These are phyloP conservation scores for Delphinus delphis DNA, from an alignment of 2,113 vertebrate species.

Conservation along the genomic window DNA sequence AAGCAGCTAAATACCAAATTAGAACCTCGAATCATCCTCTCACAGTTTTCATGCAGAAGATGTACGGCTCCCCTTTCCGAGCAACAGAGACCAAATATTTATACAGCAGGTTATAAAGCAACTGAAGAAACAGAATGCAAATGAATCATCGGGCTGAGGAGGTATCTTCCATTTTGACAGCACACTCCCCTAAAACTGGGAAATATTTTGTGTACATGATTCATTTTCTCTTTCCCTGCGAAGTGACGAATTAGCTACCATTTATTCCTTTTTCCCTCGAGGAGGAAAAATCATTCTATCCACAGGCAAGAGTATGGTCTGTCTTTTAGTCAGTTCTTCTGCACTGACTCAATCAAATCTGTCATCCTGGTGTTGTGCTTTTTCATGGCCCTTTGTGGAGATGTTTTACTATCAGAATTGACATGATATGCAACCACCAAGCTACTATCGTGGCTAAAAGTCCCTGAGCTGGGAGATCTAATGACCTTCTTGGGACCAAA, in stretches of 20 bases:
- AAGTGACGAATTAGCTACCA: conserved; percentile 60
- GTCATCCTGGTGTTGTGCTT: not conserved
- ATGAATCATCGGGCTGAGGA: not conserved
- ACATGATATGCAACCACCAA: not conserved
- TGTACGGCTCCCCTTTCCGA: not conserved
- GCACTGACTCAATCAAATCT: not conserved
- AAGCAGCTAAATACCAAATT: not conserved
- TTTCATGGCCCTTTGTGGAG: not conserved
- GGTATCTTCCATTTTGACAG: not conserved
- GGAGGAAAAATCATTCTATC: conserved; percentile 37
- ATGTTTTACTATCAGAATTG: not conserved
- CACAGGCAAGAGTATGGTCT: not conserved
- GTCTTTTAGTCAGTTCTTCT: not conserved
- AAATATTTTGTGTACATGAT: conserved; percentile 13
- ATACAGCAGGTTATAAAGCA: conserved; percentile 3
- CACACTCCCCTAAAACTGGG: not conserved
- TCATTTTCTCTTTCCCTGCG: conserved; percentile 54
- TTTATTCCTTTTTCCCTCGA: conserved; percentile 9
- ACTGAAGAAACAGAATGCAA: conserved; percentile 43
- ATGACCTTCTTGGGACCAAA: conserved; percentile 16
- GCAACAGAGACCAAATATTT: conserved; percentile 54
- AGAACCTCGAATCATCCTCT: not conserved
- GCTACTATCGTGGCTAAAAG: not conserved
- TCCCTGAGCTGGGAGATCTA: not conserved
- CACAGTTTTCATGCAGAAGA: not conserved